Base-by-base conservation (phyloP, 2,888 invertebrate genomes). In the Yponomeuta plumbellus region DNA sequence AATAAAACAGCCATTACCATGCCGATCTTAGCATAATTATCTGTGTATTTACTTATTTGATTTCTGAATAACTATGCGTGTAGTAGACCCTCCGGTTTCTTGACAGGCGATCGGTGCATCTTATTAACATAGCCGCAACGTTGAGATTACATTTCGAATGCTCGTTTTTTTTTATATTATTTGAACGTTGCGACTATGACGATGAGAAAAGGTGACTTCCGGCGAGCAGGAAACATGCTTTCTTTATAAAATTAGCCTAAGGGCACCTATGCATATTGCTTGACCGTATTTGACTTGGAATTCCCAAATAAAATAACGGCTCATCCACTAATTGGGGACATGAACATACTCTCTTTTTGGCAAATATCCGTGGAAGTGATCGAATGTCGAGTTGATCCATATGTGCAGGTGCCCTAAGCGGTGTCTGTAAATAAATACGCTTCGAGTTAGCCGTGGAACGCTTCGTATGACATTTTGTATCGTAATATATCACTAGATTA, bases 211-310 rank as follows among this genome's bases (percentile, higher is more conserved):
- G 34, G 8, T 34, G 5, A 34, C 3, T 34, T 8, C 34, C 34
- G 8, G 8, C 34, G 34, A 34, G 34, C 34, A 34, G 8, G 34
- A 34, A 34, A 34, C 34, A 34, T 34, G 34, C 8, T 34, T 34
- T 34, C 34, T 34, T 34, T 34, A 34, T 6, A 8, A 34, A 34
- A 34, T 34, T 10, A 8, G 34, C 34, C 8, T 91, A 83, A 89
- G 44, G 17, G 44, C 44, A 17, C 17, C 44, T 52, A 17, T 13
- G 17, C 17, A 52, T 17, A 52, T 8, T 52, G 17, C 17, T 13
- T 17, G 17, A 11, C 5, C 39, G 44, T 52, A 5, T 52, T 52
- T 3, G 13, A 1, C 44, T 52, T 52, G 44, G 44, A 17, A 17
- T 17, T 52, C 4, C 34, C n/a, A 11, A 39, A 39, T 11, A 39